A percentile compares a stretch with the other conserved stretches of the same genome.
phyloP scores from a whole-genome alignment of 1,140 invertebrate genomes.

The Andricus grossulariae region DNA sequence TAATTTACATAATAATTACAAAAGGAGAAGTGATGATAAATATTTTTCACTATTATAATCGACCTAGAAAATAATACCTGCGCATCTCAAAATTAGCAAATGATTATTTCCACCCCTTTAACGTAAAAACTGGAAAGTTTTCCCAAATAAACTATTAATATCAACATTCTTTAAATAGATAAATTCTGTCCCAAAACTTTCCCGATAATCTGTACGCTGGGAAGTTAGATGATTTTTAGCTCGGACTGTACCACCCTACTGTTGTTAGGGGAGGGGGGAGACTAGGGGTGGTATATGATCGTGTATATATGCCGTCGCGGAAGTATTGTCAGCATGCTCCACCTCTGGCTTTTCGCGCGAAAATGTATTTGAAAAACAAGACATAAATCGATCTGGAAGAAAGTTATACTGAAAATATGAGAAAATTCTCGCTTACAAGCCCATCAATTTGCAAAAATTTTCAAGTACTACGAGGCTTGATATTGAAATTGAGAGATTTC shows the following conservation, averaged over 20 bases:
- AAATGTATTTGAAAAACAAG: conserved; percentile 56
- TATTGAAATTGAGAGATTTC: conserved; percentile 60
- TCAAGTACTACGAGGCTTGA: conserved; percentile 3
- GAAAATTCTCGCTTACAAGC: conserved; percentile 59
- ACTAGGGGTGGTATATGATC: conserved; percentile 77
- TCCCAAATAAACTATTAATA: not conserved
- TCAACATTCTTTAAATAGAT: conserved; percentile 4
- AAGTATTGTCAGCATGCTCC: conserved; percentile 75
- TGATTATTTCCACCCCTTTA: no score
- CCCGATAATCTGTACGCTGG: conserved; percentile 55
- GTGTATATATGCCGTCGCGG: conserved; percentile 72
- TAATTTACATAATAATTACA: no score
- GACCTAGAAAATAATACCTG: no score
- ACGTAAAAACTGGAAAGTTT: no score
- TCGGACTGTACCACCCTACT: conserved; percentile 73
- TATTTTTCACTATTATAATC: no score
- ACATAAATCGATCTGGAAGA: conserved; percentile 35
- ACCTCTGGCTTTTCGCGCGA: conserved; percentile 70
- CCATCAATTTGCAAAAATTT: conserved; percentile 74
- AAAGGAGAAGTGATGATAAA: no score
- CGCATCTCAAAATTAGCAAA: no score
- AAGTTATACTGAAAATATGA: conserved; percentile 59
- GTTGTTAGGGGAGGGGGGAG: conserved; percentile 73
- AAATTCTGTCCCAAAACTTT: conserved; percentile 42
- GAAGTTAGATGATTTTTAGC: conserved; percentile 63